Conservation (phyloP, 2,888 invertebrate genomes). For the Sinelater perroti region DNA sequence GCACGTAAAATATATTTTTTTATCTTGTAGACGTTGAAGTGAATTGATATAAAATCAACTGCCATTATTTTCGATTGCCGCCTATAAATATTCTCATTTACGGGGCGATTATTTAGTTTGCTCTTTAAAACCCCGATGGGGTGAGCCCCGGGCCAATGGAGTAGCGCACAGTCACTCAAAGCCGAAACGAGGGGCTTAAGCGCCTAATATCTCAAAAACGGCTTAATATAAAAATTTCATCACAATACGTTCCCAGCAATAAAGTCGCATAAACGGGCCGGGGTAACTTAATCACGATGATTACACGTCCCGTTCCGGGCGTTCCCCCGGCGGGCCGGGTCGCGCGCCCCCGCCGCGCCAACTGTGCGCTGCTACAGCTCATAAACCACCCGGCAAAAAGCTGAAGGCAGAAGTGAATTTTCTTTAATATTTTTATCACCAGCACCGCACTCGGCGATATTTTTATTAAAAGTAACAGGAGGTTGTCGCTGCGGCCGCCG, state of each 20-base stretch:
- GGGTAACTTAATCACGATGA: constrained; percentile 39
- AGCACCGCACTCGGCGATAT: constrained; percentile 39
- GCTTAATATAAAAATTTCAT: constrained; percentile 39
- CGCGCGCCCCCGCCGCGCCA: constrained; percentile 26
- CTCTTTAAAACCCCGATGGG: no score
- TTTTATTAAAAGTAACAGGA: constrained; percentile 41
- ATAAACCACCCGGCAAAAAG: constrained; percentile 37
- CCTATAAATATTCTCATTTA: no score
- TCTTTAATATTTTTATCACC: constrained; percentile 45
- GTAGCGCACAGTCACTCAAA: constrained; percentile 16
- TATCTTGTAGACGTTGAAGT: no score
- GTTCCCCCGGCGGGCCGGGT: no score
- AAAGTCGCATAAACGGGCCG: constrained; percentile 37
- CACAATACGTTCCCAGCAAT: constrained; percentile 36
- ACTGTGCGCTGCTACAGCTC: constrained; percentile 31
- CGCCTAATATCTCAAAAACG: constrained; percentile 36
- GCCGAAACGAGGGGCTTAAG: constrained; percentile 32
- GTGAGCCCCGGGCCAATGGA: no score
- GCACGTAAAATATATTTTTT: no score
- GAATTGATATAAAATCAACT: no score
- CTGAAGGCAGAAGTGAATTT: constrained; percentile 43
- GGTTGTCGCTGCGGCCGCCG: constrained; percentile 21
- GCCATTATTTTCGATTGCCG: no score
- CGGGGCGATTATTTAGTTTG: no score
- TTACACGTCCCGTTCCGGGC: constrained; percentile 35